Evolutionary conservation across 1,140 invertebrate genomes (phyloP).

Genomic region (Whitmania pigra): DNA sequence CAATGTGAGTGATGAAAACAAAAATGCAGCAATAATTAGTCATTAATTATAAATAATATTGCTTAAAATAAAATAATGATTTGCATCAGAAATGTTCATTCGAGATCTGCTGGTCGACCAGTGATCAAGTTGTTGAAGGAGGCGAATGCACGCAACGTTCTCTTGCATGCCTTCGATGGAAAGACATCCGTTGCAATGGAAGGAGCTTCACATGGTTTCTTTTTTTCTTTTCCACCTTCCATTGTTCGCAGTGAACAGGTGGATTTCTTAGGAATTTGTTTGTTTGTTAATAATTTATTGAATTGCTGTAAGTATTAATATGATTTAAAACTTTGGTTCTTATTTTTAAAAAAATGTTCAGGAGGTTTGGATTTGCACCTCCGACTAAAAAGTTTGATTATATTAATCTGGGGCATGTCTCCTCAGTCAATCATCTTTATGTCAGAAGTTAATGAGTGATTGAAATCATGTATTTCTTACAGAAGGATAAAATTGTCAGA

Average conservation of each 20-base stretch:
- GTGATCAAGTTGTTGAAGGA: conserved; percentile 38
- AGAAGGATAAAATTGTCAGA: conserved; percentile 36
- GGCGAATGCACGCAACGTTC: conserved; percentile 34
- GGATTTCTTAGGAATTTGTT: not conserved
- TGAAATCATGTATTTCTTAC: not conserved
- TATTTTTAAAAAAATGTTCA: conserved; percentile 2
- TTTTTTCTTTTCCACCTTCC: conserved; percentile 41
- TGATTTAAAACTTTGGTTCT: not conserved
- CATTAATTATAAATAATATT: no score
- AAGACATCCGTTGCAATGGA: conserved; percentile 35
- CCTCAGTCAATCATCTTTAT: not conserved
- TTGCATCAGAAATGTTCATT: conserved; percentile 40
- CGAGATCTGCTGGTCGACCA: conserved; percentile 41
- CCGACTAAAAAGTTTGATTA: not conserved
- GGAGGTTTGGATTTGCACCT: not conserved
- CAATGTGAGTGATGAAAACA: conserved; percentile 27
- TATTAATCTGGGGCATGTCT: not conserved
- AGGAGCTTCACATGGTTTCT: conserved; percentile 39
- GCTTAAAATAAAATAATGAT: no score
- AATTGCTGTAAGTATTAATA: not conserved
- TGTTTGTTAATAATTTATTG: not conserved
- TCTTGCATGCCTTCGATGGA: conserved; percentile 44
- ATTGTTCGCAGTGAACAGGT: conserved; percentile 37
- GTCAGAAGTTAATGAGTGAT: not conserved
- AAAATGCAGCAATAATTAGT: no score